These are phyloP conservation scores for Venturia canescens DNA, from an alignment of 1,140 invertebrate species.

Conservation along the genomic window DNA sequence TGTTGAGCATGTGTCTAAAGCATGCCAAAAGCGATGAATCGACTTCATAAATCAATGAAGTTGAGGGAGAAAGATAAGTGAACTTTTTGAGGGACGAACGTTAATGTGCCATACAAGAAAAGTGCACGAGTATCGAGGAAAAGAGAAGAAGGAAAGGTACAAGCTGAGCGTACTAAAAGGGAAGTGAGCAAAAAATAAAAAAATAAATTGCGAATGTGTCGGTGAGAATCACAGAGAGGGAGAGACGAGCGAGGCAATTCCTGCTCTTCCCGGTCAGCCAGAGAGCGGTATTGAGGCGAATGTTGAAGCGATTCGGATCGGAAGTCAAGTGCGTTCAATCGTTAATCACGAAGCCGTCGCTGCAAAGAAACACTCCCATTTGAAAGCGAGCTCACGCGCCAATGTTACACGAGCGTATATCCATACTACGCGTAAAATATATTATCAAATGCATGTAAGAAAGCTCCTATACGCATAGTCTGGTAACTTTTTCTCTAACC, in stretches of 20 bases:
- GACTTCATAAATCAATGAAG: slow-evolving; percentile 7
- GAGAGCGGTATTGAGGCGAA: slow-evolving; percentile 51
- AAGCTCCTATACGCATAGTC: not conserved
- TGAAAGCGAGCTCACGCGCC: slow-evolving; percentile 59
- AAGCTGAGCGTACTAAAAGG: slow-evolving; percentile 36
- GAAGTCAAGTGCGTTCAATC: slow-evolving; percentile 76
- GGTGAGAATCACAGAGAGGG: slow-evolving; percentile 48
- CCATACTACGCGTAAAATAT: not conserved
- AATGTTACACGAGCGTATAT: slow-evolving; percentile 19
- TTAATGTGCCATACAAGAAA: slow-evolving; percentile 25
- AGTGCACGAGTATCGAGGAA: slow-evolving; percentile 32
- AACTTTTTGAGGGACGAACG: slow-evolving; percentile 53
- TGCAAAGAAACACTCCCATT: slow-evolving; percentile 68
- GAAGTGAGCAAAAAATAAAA: slow-evolving; percentile 53
- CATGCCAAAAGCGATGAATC: slow-evolving; percentile 14
- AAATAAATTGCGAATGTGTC: slow-evolving; percentile 47
- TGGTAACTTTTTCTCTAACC: too few relatives aligned
- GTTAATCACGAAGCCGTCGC: slow-evolving; percentile 71
- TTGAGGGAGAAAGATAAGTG: slow-evolving; percentile 28
- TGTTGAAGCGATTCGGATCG: slow-evolving; percentile 68
- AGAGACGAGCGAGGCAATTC: slow-evolving; percentile 59
- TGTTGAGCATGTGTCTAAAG: not conserved
- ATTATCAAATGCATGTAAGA: too few relatives aligned
- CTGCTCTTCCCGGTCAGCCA: slow-evolving; percentile 49
- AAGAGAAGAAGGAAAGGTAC: slow-evolving; percentile 34